These are phyloP conservation scores for Vannuccia rotundouncinata DNA, from an alignment of 2,888 invertebrate genomes.

Conservation along the genomic window DNA sequence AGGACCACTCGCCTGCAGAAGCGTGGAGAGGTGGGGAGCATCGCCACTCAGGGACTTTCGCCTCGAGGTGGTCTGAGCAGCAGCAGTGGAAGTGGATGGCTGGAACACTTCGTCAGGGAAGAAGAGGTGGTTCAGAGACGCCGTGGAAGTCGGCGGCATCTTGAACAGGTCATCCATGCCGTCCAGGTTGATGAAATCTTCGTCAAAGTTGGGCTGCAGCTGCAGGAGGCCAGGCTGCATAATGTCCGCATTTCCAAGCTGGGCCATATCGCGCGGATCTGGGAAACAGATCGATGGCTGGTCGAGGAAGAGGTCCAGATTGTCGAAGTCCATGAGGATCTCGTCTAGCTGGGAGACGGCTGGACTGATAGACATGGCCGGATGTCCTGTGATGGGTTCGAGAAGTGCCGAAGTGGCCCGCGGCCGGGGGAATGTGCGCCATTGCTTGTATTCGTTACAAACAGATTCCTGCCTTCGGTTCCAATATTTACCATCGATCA, in stretches of 20 bases:
- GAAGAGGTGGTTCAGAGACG: background rate
- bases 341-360: background rate
- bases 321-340: slow-evolving; percentile 25
- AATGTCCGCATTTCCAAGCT: slow-evolving; percentile 68
- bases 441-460: slow-evolving; percentile 97
- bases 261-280: slow-evolving; percentile 25
- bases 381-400: background rate
- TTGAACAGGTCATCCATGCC: background rate
- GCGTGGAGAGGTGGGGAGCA: background rate
- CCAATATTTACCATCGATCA: slow-evolving; percentile 98
- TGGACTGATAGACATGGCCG: background rate
- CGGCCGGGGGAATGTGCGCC: slow-evolving; percentile 63
- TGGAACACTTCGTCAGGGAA: background rate
- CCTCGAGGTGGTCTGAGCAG: background rate
- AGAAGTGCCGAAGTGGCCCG: background rate
- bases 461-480: slow-evolving; percentile 90
- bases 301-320: slow-evolving; percentile 18
- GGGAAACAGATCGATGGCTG: slow-evolving; percentile 31
- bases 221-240: slow-evolving; percentile 96
- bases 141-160: background rate
- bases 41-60: background rate
- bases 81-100: background rate
- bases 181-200: slow-evolving; percentile 31
- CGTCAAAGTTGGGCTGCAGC: slow-evolving; percentile 84
- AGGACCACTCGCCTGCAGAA: background rate